These are phyloP conservation scores for Lichenostomus cassidix DNA, from an alignment of 2,113 vertebrate species.

Conservation along the genomic window DNA sequence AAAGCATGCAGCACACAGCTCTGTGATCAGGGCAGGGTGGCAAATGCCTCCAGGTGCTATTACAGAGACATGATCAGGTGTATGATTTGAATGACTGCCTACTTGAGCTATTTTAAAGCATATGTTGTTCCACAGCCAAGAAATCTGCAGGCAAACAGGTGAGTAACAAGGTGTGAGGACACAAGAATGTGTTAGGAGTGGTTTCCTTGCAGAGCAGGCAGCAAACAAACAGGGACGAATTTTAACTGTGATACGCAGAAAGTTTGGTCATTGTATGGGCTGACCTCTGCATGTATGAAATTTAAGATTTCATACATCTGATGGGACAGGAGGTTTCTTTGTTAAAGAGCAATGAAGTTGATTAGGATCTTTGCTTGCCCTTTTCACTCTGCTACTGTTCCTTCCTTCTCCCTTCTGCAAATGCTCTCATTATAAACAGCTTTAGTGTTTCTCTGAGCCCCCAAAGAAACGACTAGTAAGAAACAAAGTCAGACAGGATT, in stretches of 20 bases:
- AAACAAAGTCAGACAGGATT: background rate
- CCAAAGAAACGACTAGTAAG: background rate
- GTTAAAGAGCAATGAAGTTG: background rate
- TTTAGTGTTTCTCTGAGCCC: background rate
- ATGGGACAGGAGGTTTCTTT: background rate
- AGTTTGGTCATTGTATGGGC: background rate
- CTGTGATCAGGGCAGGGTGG: background rate
- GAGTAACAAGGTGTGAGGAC: background rate
- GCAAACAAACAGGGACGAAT: background rate
- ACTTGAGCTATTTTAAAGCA: background rate
- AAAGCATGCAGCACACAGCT: background rate
- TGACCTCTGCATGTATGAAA: background rate
- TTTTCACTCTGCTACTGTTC: background rate
- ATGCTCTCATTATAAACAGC: background rate
- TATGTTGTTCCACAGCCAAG: background rate
- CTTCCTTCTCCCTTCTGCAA: background rate
- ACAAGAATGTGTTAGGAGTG: background rate
- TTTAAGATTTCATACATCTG: background rate
- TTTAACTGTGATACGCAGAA: background rate
- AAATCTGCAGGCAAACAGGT: background rate
- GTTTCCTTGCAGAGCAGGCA: background rate
- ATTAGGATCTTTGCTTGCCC: background rate
- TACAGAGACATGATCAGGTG: background rate
- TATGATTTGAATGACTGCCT: background rate
- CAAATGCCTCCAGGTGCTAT: background rate